Conservation (phyloP, 2,113 vertebrate species). For the Menidia beryllina region DNA sequence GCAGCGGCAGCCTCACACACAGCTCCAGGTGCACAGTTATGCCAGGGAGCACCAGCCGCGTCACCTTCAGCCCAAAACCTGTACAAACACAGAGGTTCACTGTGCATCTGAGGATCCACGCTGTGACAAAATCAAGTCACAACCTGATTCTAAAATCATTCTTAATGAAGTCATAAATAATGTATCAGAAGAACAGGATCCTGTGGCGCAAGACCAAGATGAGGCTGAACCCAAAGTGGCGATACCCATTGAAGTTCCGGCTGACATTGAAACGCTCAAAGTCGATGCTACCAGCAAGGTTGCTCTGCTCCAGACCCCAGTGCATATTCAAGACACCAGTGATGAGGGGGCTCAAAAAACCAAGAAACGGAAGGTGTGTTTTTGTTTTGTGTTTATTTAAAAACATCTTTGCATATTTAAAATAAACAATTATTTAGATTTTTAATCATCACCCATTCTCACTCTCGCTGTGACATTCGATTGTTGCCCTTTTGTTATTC, state of each 20-base stretch:
- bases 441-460: no score
- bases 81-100: constrained; percentile 18
- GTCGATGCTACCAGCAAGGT: not conserved
- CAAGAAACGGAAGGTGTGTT: constrained; percentile 68
- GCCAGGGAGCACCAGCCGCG: constrained; percentile 71
- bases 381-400: not conserved
- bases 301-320: not conserved
- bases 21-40: constrained; percentile 71
- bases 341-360: constrained; percentile 4
- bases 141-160: constrained; percentile 11
- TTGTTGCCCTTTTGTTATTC: no score
- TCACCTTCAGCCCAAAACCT: constrained; percentile 54
- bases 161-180: constrained; percentile 4
- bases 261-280: constrained; percentile 12
- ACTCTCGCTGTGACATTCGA: no score
- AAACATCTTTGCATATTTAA: no score
- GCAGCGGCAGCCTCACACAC: constrained; percentile 61
- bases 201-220: constrained; percentile 11
- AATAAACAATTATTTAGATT: no score
- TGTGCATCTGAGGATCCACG: not conserved
- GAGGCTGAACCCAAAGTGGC: constrained; percentile 12
- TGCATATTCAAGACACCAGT: constrained; percentile 3
- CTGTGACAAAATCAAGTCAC: constrained; percentile 12
- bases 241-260: not conserved
- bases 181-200: constrained; percentile 11